Evolutionary conservation across 2,888 invertebrate genomes (phyloP).

Genomic region (Melanchra persicariae): DNA sequence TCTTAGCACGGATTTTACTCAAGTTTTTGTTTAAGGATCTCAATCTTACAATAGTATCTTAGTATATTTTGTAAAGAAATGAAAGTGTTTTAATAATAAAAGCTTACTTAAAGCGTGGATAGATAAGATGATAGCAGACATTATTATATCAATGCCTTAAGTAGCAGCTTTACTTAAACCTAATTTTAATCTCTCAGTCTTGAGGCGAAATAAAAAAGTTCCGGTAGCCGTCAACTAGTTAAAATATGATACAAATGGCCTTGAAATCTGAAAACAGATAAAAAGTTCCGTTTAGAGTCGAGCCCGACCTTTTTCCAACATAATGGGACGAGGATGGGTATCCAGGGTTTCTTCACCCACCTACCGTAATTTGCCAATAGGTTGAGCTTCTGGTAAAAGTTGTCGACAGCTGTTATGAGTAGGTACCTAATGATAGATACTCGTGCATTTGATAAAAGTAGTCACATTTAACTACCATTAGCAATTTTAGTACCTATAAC

Average conservation of each 20-base stretch:
- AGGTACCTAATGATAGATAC: no score
- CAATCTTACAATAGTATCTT: background rate
- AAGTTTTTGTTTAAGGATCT: background rate
- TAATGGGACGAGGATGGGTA: conserved; percentile 68
- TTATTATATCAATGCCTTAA: conserved; percentile 20
- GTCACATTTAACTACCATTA: conserved; percentile 6
- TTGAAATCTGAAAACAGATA: conserved; percentile 71
- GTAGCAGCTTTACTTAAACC: conserved; percentile 19
- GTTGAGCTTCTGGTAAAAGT: conserved; percentile 54
- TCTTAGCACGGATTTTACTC: no score
- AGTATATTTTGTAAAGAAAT: background rate
- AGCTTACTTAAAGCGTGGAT: background rate
- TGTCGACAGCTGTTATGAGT: conserved; percentile 43
- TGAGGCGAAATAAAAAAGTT: conserved; percentile 49
- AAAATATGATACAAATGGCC: conserved; percentile 67
- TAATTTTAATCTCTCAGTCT: conserved; percentile 56
- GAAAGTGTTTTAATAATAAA: conserved; percentile 1
- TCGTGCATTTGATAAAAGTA: conserved; percentile 26
- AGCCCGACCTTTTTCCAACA: conserved; percentile 68
- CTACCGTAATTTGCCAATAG: conserved; percentile 62
- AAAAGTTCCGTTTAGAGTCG: conserved; percentile 65
- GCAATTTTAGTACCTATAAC: background rate
- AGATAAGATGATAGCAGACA: conserved; percentile 7
- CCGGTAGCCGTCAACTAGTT: conserved; percentile 41
- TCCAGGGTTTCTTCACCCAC: conserved; percentile 59